Percentiles rank a stretch among this genome's conserved stretches.
phyloP scores from a whole-genome alignment of 2,888 invertebrate genomes.

The Torymus auratus region DNA sequence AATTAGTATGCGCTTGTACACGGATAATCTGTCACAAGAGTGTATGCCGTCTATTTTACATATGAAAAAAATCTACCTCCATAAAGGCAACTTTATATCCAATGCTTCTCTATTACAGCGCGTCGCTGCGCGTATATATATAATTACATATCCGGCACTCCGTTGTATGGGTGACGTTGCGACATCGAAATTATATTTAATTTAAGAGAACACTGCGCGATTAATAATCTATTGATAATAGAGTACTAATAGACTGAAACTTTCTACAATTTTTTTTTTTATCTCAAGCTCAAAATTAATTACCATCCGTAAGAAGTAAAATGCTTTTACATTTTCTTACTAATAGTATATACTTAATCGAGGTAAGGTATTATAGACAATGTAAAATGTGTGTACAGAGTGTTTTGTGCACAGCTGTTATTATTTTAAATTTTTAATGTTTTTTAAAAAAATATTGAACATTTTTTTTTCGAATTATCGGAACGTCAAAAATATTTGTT shows the following conservation, averaged over 20 bases:
- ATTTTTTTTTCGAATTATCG: no score
- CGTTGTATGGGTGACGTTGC: conserved; percentile 9
- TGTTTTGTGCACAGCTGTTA: no score
- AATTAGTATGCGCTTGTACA: not conserved
- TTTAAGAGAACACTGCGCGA: conserved; percentile 15
- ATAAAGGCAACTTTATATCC: conserved; percentile 16
- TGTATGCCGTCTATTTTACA: no score
- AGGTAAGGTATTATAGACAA: no score
- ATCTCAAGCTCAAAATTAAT: not conserved
- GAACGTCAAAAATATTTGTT: no score
- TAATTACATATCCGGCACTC: conserved; percentile 34
- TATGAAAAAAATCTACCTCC: not conserved
- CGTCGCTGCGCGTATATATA: conserved; percentile 7
- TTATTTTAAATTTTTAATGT: no score
- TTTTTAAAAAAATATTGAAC: no score
- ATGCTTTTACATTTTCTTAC: no score
- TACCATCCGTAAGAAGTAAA: no score
- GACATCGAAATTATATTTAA: conserved; percentile 28
- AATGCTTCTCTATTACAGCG: conserved; percentile 24
- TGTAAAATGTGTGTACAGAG: no score
- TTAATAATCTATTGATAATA: conserved; percentile 31
- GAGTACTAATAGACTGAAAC: conserved; percentile 1
- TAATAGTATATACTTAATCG: no score
- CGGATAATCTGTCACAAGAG: no score
- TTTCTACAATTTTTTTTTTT: not conserved